Evolutionary conservation across 2,888 invertebrate genomes (phyloP), one percentile per base, ranked within the genome.

Genomic region (Laothoe populi): DNA sequence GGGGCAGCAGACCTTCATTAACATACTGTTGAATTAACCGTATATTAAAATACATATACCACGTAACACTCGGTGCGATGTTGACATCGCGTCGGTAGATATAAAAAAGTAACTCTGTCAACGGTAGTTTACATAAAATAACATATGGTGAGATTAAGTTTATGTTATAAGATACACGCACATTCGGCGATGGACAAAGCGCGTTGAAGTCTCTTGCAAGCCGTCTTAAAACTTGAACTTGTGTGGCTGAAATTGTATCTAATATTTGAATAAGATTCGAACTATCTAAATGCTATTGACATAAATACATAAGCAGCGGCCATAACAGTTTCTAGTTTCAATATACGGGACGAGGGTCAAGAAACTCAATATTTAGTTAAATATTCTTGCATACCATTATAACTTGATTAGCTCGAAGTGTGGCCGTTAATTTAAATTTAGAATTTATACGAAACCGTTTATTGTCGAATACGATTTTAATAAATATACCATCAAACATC

Each of bases 361-460:
- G 70, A 80, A 84, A 82, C 84, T 78, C 71, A 31, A 60, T 66
- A 67, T 70, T 72, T 63, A 69, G 42, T 61, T 71, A 67, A 10
- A 53, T 35, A 63, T 57, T 70, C 76, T 63, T 73, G 82, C 82
- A 85, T 85, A 79, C 80, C 69, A 83, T 83, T 83, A 78, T 66
- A 74, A 74, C 70, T 71, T 75, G 76, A 79, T 82, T 75, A 74
- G 69, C 69, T 73, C 65, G 72, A n/a, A 72, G 73, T 71, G 57
- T 70, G 67, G 69, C 67, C 69, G 70, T 70, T 70, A 67, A 64
- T 68, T 66, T 61, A 58, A 63, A 65, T 66, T 68, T 69, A 62
- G 35, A 42, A 61, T 53, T 53, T 61, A 19, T 13, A 16, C n/a
- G 16, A 60, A 60, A 49, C 24, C 49, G 5, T 60, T 26, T 46